Evolutionary conservation across 2,888 invertebrate genomes (phyloP).

Genomic region (Baronia brevicornis): DNA sequence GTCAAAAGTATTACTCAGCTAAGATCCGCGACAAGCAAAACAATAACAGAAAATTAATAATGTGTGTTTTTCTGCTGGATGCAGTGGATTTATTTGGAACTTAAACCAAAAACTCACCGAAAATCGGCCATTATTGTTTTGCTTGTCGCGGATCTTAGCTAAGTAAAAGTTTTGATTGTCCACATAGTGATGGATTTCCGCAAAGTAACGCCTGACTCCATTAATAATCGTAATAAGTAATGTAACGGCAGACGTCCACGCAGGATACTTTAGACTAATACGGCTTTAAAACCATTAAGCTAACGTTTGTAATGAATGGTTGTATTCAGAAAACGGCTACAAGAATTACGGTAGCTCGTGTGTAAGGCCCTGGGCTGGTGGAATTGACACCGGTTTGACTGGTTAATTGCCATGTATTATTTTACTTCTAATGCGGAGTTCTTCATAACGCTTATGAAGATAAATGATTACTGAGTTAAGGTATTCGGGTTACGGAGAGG

Average conservation of each 20-base stretch:
- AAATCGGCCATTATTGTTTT: too few species aligned
- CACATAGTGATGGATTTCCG: too few species aligned
- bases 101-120: too few species aligned
- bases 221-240: too few species aligned
- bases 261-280: conserved; percentile 2
- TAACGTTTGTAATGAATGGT: conserved; percentile 9
- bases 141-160: too few species aligned
- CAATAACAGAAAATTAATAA: too few species aligned
- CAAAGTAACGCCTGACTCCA: too few species aligned
- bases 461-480: conserved; percentile 43
- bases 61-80: too few species aligned
- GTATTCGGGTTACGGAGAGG: conserved; percentile 32
- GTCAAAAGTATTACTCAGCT: conserved; percentile 8
- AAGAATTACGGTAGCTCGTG: conserved; percentile 24
- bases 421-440: conserved; percentile 29
- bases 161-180: too few species aligned
- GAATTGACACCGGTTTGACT: conserved; percentile 35
- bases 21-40: too few species aligned
- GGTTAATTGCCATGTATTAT: conserved; percentile 47
- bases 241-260: too few species aligned
- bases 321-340: conserved; percentile 10
- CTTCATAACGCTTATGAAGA: conserved; percentile 36
- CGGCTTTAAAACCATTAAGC: conserved; percentile 5
- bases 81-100: too few species aligned
- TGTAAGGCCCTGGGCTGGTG: conserved; percentile 32